These are phyloP conservation scores for Radopholus similis DNA, from an alignment of 1,140 invertebrate genomes.

Conservation along the genomic window DNA sequence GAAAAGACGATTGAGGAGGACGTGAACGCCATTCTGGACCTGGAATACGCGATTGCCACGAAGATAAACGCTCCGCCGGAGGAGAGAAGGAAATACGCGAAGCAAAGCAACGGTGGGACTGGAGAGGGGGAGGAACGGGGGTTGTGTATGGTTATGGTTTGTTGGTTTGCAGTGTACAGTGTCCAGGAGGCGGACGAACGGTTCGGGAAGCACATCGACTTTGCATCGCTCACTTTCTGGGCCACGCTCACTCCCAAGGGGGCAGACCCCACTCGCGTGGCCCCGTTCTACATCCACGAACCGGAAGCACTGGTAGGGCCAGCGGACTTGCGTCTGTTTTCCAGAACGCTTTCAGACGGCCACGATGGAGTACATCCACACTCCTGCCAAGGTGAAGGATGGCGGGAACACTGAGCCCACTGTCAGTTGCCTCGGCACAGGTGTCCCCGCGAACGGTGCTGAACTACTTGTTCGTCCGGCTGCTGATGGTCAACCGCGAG, in stretches of 20 bases:
- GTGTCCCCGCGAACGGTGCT: slow-evolving; percentile 32
- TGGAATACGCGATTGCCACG: slow-evolving; percentile 8
- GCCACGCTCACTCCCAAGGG: background rate
- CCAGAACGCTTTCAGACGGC: no score
- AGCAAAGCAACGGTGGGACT: background rate
- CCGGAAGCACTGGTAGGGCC: background rate
- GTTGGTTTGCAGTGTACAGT: background rate
- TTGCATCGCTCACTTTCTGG: background rate
- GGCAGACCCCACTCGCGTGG: background rate
- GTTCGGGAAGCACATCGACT: background rate
- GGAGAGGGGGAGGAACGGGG: background rate
- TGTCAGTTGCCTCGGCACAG: background rate
- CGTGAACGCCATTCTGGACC: background rate
- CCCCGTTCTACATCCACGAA: background rate
- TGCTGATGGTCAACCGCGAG: slow-evolving; percentile 26
- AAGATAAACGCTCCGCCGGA: background rate
- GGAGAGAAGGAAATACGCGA: background rate
- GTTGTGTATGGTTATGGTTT: background rate
- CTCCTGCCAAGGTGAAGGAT: background rate
- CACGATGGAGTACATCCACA: no score
- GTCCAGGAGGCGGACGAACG: background rate
- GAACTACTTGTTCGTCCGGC: slow-evolving; percentile 48
- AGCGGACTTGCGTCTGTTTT: no score
- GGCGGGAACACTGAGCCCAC: background rate
- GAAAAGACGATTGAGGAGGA: slow-evolving; percentile 2